Evolutionary conservation across 2,797 vertebrate species (phyloP), one percentile per base, ranked within the genome.

Genomic region (Enteromius trimaculatus): DNA sequence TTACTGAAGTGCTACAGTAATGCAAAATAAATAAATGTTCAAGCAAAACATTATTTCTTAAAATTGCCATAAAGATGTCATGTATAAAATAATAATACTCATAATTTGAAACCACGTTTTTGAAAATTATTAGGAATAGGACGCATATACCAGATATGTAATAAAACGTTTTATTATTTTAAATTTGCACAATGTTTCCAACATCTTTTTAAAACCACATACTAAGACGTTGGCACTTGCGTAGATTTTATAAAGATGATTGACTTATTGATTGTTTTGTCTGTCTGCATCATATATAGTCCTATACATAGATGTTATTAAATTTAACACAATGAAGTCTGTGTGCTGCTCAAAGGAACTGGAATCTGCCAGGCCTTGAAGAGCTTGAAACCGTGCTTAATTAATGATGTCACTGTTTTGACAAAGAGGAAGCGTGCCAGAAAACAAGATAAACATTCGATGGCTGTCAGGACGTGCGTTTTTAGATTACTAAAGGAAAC

Each of bases 331-430:
- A 75, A 65, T 78, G 81, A 58, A 79, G 47, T 81, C 77, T 78
- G 70, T 80, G 65, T 60, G 4, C 86, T 34, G 72, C 66, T 79
- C 29, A 83, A 49, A 81, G 44, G 81, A 31, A 51, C 79, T 65
- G 37, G 77, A 87, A 82, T 89, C 84, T 74, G 81, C 85, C 82
- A 68, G 66, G 80, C 65, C 74, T 68, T 31, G 72, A 55, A 70
- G 74, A 88, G 85, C 82, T 87, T 79, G 79, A 84, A 91, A 86
- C 79, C 34, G 81, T 81, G 81, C 88, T 89, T 91, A 91, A 94
- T 92, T 89, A 92, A 90, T 91, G 70, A 92, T 91, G 90, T 92
- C 91, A 91, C 92, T 93, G 90, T 92, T 94, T 92, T 93, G 91
- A 92, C 91, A 91, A 90, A 91, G 90, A 90, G 88, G 90, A 66